Evolutionary conservation across 2,797 vertebrate species (phyloP).

Genomic region (Zalophus californianus): DNA sequence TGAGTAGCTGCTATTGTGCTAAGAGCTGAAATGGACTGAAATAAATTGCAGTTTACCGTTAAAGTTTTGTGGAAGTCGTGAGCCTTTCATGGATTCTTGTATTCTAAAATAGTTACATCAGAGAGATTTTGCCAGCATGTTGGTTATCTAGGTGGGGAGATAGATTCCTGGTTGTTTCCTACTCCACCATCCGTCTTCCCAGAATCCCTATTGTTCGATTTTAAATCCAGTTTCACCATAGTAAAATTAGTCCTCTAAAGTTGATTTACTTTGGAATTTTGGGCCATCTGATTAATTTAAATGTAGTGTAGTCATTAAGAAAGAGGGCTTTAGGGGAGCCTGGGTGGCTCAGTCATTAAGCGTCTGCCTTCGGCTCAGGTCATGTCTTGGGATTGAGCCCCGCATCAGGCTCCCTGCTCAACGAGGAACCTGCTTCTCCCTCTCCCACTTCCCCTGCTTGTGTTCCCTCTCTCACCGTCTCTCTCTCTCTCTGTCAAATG

Average conservation of each 20-base stretch:
- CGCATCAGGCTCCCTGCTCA: no score
- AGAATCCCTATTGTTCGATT: background rate
- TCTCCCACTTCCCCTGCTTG: no score
- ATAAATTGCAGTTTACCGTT: background rate
- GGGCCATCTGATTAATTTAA: background rate
- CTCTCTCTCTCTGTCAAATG: no score
- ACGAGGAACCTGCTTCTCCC: no score
- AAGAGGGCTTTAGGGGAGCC: background rate
- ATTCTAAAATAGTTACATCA: background rate
- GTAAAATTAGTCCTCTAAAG: constrained; percentile 12
- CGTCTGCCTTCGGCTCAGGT: no score
- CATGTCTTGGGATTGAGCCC: no score
- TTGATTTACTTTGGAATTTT: background rate
- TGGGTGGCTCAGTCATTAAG: background rate
- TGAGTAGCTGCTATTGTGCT: background rate
- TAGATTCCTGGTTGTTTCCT: background rate
- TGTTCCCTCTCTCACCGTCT: no score
- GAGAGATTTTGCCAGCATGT: background rate
- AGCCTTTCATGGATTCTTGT: background rate
- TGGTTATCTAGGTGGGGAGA: background rate
- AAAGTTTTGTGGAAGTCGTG: background rate
- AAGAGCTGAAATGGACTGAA: background rate
- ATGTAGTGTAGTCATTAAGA: background rate
- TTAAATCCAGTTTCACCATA: background rate
- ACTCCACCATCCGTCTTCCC: background rate